Conservation (phyloP, 2,888 invertebrate species). For the Drosophila monieri region DNA sequence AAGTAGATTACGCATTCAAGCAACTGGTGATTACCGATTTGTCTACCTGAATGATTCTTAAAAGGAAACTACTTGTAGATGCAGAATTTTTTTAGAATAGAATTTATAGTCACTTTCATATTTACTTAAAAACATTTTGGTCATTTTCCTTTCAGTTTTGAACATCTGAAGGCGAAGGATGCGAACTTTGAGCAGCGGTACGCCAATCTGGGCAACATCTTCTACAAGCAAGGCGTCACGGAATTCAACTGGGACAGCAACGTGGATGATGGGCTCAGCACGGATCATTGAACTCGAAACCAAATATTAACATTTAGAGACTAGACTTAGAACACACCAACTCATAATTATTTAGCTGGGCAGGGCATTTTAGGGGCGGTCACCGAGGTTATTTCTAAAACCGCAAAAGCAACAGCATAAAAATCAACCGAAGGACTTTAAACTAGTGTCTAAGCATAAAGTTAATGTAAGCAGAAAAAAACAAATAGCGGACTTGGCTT, state of each 20-base stretch:
- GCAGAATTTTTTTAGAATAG: neutral
- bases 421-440: slow-evolving; percentile 72
- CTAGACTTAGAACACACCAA: slow-evolving; percentile 49
- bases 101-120: neutral
- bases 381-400: slow-evolving; percentile 32
- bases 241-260: slow-evolving; percentile 96
- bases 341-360: slow-evolving; percentile 43
- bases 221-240: slow-evolving; percentile 89
- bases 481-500: slow-evolving; percentile 39
- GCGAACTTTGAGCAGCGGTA: slow-evolving; percentile 92
- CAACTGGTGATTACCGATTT: slow-evolving; percentile 18
- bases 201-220: slow-evolving; percentile 92
- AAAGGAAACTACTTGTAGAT: neutral
- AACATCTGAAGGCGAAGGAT: slow-evolving; percentile 91
- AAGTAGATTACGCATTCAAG: slow-evolving; percentile 30
- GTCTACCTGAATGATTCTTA: slow-evolving; percentile 23
- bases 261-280: slow-evolving; percentile 87
- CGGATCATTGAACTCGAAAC: slow-evolving; percentile 81
- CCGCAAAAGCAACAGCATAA: slow-evolving; percentile 45
- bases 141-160: slow-evolving; percentile 86
- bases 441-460: slow-evolving; percentile 68
- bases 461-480: slow-evolving; percentile 47
- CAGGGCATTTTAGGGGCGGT: slow-evolving; percentile 23
- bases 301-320: slow-evolving; percentile 68
- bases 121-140: neutral